These are phyloP conservation scores for Drosophila longiperda DNA, from an alignment of 2,888 invertebrate species.

Conservation along the genomic window DNA sequence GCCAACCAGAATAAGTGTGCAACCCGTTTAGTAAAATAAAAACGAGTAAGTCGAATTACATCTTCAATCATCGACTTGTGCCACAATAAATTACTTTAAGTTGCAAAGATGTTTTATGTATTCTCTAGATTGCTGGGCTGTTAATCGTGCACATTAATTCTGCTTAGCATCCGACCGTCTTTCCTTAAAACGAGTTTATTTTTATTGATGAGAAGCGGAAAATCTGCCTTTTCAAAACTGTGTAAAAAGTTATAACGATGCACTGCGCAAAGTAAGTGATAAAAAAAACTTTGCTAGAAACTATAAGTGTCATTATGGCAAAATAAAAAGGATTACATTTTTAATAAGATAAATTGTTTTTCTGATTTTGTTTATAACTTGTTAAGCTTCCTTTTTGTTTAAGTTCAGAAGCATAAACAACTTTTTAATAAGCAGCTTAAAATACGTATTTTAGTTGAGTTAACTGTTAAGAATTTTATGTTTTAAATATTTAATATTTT, in stretches of 20 bases:
- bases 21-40: neutral
- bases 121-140: neutral
- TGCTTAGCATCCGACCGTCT: neutral
- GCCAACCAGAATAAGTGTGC: neutral
- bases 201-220: conserved; percentile 18
- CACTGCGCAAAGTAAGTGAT: conserved; percentile 12
- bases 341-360: neutral
- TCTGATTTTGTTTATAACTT: neutral
- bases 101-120: neutral
- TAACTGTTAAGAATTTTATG: neutral
- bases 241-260: conserved; percentile 33
- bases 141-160: conserved; percentile 11
- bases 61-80: neutral
- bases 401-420: neutral
- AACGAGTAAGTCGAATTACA: neutral
- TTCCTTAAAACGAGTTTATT: conserved; percentile 28
- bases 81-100: neutral
- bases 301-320: neutral
- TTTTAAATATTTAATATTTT: neutral
- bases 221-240: conserved; percentile 23
- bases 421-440: neutral
- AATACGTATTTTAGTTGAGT: neutral
- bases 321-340: neutral
- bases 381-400: neutral
- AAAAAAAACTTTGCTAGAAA: neutral